Percentiles rank a stretch among this genome's conserved stretches.
phyloP scores from a whole-genome alignment of 2,888 invertebrate species.

The Archips crataeganus region DNA sequence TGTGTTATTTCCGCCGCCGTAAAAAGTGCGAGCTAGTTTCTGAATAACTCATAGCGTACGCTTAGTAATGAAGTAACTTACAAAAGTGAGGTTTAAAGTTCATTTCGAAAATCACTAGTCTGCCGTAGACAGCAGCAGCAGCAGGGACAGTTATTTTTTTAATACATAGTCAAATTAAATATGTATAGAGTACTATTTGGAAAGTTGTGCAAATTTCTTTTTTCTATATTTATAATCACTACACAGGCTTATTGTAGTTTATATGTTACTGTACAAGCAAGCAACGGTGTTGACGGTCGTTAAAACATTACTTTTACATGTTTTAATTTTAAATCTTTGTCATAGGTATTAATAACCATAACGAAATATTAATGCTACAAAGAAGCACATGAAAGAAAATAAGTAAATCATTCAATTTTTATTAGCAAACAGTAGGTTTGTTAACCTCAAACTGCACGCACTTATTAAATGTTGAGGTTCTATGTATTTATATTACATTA shows the following conservation, averaged over 20 bases:
- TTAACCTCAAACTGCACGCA: constrained; percentile 47
- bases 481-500: too few species aligned
- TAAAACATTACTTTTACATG: neutral
- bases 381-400: constrained; percentile 30
- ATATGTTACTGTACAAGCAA: too few species aligned
- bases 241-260: too few species aligned
- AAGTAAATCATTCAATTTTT: constrained; percentile 55
- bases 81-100: neutral
- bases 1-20: constrained; percentile 36
- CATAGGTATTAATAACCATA: neutral
- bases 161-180: too few species aligned
- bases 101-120: neutral
- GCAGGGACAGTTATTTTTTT: too few species aligned
- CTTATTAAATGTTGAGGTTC: neutral
- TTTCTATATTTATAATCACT: too few species aligned
- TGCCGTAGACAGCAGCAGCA: neutral
- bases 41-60: neutral
- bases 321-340: neutral
- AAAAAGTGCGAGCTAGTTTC: constrained; percentile 32
- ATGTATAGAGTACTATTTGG: too few species aligned
- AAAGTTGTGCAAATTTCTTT: too few species aligned
- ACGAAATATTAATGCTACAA: constrained; percentile 1
- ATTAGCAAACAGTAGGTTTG: constrained; percentile 62
- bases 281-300: too few species aligned
- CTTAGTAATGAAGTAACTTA: neutral